Percentiles rank a stretch among this genome's conserved stretches.
Conservation (phyloP, 2,888 invertebrate genomes). For the Noctua janthina region DNA sequence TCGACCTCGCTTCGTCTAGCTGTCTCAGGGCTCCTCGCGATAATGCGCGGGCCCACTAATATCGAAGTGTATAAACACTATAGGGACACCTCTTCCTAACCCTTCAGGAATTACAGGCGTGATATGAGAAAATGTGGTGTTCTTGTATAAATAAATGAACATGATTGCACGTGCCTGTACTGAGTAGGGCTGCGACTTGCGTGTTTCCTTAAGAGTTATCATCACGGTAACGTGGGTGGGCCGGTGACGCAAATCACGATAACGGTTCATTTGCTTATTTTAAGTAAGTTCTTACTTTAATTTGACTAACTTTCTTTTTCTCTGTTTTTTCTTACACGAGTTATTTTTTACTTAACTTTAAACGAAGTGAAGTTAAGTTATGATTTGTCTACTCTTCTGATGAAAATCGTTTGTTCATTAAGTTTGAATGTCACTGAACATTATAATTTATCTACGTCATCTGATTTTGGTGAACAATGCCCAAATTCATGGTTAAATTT, state of each 20-base stretch:
- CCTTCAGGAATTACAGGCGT: not conserved
- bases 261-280: slow-evolving; percentile 50
- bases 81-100: not conserved
- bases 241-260: slow-evolving; percentile 51
- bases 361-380: not conserved
- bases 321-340: not conserved
- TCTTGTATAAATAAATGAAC: not conserved
- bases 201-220: slow-evolving; percentile 60
- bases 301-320: slow-evolving; percentile 9
- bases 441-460: not conserved
- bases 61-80: not conserved
- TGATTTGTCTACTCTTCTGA: slow-evolving; percentile 4
- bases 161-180: slow-evolving; percentile 50
- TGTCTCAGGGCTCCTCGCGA: too few relatives aligned
- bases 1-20: too few relatives aligned
- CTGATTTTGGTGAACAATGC: not conserved
- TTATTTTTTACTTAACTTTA: slow-evolving; percentile 10
- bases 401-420: slow-evolving; percentile 1
- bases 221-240: slow-evolving; percentile 53
- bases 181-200: slow-evolving; percentile 26
- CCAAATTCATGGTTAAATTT: not conserved
- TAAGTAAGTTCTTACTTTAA: slow-evolving; percentile 32
- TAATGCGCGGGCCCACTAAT: too few relatives aligned
- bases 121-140: not conserved
- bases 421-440: slow-evolving; percentile 1